Percentiles rank a stretch among this genome's conserved stretches.
phyloP scores from a whole-genome alignment of 1,140 invertebrate genomes.

The Psix sp. region DNA sequence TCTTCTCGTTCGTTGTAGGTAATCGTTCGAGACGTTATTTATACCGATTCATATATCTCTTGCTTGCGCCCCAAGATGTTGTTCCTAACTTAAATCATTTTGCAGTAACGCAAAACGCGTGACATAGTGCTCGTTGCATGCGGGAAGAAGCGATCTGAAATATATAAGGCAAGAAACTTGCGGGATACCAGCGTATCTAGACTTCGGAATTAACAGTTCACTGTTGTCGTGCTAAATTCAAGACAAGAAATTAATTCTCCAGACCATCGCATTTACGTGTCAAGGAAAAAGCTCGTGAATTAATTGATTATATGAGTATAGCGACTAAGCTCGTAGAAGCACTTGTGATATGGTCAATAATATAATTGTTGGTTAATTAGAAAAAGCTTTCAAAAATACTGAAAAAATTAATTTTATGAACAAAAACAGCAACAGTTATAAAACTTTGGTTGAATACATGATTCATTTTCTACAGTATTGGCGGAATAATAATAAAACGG shows the following conservation, averaged over 20 bases:
- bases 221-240: constrained; percentile 40
- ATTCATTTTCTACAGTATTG: no score
- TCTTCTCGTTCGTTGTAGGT: constrained; percentile 18
- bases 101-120: constrained; percentile 48
- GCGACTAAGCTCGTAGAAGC: constrained; percentile 8
- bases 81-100: constrained; percentile 50
- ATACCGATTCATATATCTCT: constrained; percentile 20
- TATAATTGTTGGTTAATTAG: no score
- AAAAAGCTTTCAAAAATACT: no score
- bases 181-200: constrained; percentile 26
- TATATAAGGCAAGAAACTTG: constrained; percentile 50
- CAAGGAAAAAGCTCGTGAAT: constrained; percentile 37
- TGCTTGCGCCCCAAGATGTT: constrained; percentile 35
- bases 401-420: no score
- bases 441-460: no score
- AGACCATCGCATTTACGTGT: constrained; percentile 27
- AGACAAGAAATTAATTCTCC: constrained; percentile 54
- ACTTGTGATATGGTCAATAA: neutral
- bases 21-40: constrained; percentile 35
- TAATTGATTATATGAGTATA: constrained; percentile 45
- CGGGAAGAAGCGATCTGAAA: constrained; percentile 53
- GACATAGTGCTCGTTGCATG: constrained; percentile 48
- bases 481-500: no score
- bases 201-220: constrained; percentile 54
- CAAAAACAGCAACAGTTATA: no score